A percentile compares a stretch with the other conserved stretches of the same genome.
Evolutionary conservation across 2,888 invertebrate genomes (phyloP).

Genomic region (Boloria selene): DNA sequence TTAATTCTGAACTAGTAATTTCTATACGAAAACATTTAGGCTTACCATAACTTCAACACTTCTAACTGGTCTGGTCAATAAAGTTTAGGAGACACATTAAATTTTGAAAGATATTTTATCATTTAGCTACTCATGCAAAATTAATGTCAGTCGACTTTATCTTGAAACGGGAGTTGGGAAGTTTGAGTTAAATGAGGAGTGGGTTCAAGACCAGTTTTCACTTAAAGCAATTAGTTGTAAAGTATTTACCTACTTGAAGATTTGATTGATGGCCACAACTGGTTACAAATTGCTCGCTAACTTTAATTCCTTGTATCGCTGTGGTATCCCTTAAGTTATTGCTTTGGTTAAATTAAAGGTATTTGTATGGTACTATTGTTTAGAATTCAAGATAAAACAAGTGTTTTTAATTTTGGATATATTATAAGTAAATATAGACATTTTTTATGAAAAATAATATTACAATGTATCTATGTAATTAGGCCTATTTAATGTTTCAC

Average conservation of each 20-base stretch:
- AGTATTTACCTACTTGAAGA: conserved; percentile 44
- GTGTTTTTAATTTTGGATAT: background rate
- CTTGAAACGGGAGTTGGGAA: conserved; percentile 40
- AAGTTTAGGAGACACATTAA: conserved; percentile 31
- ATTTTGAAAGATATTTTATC: conserved; percentile 34
- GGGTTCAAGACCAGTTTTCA: conserved; percentile 43
- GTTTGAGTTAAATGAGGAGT: conserved; percentile 47
- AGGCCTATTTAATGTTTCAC: too few relatives aligned
- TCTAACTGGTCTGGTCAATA: conserved; percentile 29
- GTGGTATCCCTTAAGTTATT: conserved; percentile 21
- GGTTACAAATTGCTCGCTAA: conserved; percentile 33
- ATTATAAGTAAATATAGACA: too few relatives aligned
- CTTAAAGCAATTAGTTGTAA: conserved; percentile 46
- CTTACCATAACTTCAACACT: conserved; percentile 10
- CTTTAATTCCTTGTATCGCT: conserved; percentile 27
- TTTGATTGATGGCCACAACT: conserved; percentile 46
- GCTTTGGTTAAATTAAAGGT: conserved; percentile 21
- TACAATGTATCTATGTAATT: too few relatives aligned
- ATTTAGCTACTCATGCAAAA: conserved; percentile 35
- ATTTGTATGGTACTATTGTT: background rate
- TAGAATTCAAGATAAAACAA: background rate
- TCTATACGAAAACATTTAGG: background rate
- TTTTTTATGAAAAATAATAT: too few relatives aligned
- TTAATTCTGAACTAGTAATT: background rate
- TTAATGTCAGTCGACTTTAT: conserved; percentile 44